Base-by-base conservation (phyloP, 2,888 invertebrate species). In the Calameuta idolon region DNA sequence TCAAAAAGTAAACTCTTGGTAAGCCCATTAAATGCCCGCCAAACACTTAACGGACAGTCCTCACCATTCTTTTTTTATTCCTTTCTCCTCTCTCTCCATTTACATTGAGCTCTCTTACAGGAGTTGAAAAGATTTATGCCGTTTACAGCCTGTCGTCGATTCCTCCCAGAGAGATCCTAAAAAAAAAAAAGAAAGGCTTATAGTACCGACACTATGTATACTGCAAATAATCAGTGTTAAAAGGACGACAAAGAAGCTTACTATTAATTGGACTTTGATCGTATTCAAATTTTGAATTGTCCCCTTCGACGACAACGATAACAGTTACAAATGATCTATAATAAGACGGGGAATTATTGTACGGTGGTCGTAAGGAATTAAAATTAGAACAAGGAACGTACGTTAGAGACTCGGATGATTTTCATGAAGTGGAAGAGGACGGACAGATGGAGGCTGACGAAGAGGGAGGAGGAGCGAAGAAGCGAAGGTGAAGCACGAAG, bases 341-440 rank as follows among this genome's bases (percentile, higher is more conserved):
- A 55, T 55, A 55, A 55, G 55, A 55, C 15, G 23, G 9, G 23
- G 15, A 9, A 55, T 55, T 55, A 23, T 23, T 9, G 55, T 55
- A 55, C 81, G 80, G 81, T 82, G 82, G 79, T 76, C 81, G 80
- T 81, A 83, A 81, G 79, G 5, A 69, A 84, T 83, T 83, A 80
- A 79, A 83, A 81, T 87, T 82, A 84, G 82, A 83, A 83, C 81
- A 79, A 80, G 76, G 80, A 23, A 55, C 9, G 81, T 55, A 55
- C 9, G 23, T 55, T 23, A 55, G 23, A 55, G 55, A 55, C 55
- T 23, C 55, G 55, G 23, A 23, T 55, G 23, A 55, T 55, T 23
- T 55, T 55, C 55, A 9, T 23, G 55, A 55, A 55, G 55, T 23
- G 55, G 5, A 55, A 23, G 55, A 55, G 55, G 55, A 55, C 23